Evolutionary conservation across 2,113 vertebrate genomes (phyloP), one percentile per base, ranked within the genome.

Genomic region (Chionomys nivalis): DNA sequence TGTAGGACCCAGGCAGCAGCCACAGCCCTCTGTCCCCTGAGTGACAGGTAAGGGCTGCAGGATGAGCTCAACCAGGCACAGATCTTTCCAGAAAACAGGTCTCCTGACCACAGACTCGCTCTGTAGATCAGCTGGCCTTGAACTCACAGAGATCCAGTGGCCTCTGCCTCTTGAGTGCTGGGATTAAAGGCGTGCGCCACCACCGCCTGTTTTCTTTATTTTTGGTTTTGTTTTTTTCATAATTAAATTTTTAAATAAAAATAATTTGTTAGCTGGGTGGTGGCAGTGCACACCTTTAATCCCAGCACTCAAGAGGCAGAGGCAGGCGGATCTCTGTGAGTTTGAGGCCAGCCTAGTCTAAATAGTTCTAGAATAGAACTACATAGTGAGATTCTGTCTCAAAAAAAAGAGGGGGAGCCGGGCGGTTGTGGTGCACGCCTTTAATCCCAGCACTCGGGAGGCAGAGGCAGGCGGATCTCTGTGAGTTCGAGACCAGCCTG

Each of bases 151-250:
- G 5, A 33, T 36, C 66, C 19, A 10, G 12, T 39, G 72, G 65
- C 44, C 12, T 92, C 39, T 26, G 49, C 19, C 66, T 47, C 31
- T n/a, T 12, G 8, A 58, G 78, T 83, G 7, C 52, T 73, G 66
- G 3, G 28, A 44, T 42, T 36, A 73, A 16, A 83, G 52, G 39
- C 0, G 19, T 58, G 19, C 1, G 19, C 58, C 58, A 4, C 26
- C n/a, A 28, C 39, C 0, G 0, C 7, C 16, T 8, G 26, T 5
- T 8, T 44, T 44, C 0, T 58, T 58, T 58, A 7, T 58, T 58
- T 58, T 58, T 21, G 58, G 58, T 58, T 58, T 58, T 58, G 19
- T 58, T 58, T 58, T 58, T 58, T 58, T 58, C 58, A 58, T 89
- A 66, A 65, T 33, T 44, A 65, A 33, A 21, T 66, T 44, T 86